Conservation (phyloP, 2,888 invertebrate species). For the Pediacus dermestoides region DNA sequence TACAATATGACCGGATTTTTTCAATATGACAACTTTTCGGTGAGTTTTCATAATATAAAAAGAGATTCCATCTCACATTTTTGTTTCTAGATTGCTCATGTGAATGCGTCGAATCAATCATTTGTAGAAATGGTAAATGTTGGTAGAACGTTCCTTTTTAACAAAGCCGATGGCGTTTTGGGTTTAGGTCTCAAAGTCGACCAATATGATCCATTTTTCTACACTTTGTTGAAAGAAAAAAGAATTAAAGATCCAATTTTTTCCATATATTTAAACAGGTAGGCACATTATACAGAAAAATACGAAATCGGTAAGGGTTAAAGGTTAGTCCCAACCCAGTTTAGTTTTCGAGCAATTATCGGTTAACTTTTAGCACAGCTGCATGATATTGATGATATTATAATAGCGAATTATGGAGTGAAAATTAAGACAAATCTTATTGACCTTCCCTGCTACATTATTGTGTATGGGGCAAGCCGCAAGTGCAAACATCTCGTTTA, state of each 20-base stretch:
- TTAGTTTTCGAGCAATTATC: no score
- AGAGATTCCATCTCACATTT: no score
- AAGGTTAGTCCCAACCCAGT: no score
- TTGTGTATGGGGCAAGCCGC: no score
- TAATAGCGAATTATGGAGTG: no score
- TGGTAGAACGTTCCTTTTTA: slow-evolving; percentile 62
- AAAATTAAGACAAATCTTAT: no score
- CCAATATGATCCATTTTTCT: slow-evolving; percentile 61
- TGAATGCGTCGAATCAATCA: slow-evolving; percentile 58
- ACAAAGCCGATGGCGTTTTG: slow-evolving; percentile 69
- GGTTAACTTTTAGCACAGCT: no score
- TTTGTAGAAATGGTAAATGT: slow-evolving; percentile 68
- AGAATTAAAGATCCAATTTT: slow-evolving; percentile 56
- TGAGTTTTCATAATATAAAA: slow-evolving; percentile 47
- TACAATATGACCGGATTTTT: slow-evolving; percentile 63
- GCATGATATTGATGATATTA: no score
- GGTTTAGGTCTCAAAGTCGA: slow-evolving; percentile 61
- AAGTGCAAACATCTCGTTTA: no score
- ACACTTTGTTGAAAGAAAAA: slow-evolving; percentile 59
- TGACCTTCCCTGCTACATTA: no score
- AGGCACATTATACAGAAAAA: slow-evolving; percentile 16
- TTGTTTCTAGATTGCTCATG: slow-evolving; percentile 53
- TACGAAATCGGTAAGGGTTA: no score
- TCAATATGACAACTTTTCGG: slow-evolving; percentile 62
- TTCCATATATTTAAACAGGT: slow-evolving; percentile 70